Evolutionary conservation across 92 coral and sea anemone species (phyloP).

Genomic region (Porites cylindrica): DNA sequence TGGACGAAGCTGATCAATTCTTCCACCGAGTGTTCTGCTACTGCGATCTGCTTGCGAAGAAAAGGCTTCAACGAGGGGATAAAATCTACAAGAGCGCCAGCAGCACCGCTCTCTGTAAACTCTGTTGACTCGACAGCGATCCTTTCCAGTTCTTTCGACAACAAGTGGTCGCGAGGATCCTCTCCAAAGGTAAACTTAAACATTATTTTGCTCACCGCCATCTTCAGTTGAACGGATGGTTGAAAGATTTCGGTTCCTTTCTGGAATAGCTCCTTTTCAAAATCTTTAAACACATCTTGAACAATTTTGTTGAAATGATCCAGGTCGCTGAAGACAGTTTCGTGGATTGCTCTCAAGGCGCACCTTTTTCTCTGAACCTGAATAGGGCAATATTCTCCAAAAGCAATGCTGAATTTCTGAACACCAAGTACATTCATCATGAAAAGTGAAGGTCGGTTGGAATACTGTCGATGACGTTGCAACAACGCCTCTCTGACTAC

Average conservation of each 20-base stretch:
- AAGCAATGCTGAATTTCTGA: constrained; percentile 68
- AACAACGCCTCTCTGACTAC: constrained; percentile 75
- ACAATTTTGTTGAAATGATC: constrained; percentile 49
- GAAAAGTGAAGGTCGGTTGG: constrained; percentile 72
- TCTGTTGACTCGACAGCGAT: constrained; percentile 56
- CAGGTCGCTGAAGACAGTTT: constrained; percentile 53
- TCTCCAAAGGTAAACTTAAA: constrained; percentile 70
- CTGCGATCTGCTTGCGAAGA: constrained; percentile 44
- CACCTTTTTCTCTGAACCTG: constrained; percentile 62
- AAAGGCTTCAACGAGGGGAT: constrained; percentile 75
- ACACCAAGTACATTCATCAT: constrained; percentile 48
- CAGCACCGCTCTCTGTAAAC: constrained; percentile 63
- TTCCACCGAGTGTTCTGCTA: constrained; percentile 54
- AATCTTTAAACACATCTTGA: constrained; percentile 40
- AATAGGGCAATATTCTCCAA: constrained; percentile 71
- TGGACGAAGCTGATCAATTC: constrained; percentile 60
- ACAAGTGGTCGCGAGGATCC: constrained; percentile 34
- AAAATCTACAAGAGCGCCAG: constrained; percentile 63
- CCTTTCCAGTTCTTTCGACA: constrained; percentile 45
- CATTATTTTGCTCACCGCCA: constrained; percentile 47
- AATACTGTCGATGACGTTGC: constrained; percentile 57
- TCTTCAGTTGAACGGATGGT: constrained; percentile 45
- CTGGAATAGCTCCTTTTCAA: constrained; percentile 31
- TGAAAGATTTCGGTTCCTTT: constrained; percentile 38
- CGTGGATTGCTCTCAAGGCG: constrained; percentile 69